phyloP scores from a whole-genome alignment of 2,797 vertebrate genomes.

The Malurus splendens region DNA sequence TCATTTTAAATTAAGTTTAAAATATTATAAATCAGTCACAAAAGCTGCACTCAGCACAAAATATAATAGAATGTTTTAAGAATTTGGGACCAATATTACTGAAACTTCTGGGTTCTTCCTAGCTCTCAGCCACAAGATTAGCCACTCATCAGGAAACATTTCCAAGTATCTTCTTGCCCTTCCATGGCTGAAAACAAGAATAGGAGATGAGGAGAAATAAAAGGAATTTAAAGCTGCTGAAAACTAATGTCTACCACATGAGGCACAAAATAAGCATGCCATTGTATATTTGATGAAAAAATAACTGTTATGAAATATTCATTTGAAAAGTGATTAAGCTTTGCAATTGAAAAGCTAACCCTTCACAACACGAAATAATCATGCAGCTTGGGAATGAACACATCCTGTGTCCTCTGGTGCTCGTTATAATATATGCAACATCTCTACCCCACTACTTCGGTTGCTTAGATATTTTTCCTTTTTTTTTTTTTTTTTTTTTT shows the following conservation, averaged over 20 bases:
- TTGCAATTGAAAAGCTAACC: constrained; percentile 70
- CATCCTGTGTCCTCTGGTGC: constrained; percentile 64
- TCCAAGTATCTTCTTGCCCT: constrained; percentile 35
- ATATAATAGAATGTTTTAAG: constrained; percentile 14
- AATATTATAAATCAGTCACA: constrained; percentile 7
- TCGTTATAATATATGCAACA: constrained; percentile 69
- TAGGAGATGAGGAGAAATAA: constrained; percentile 29
- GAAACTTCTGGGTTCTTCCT: not conserved
- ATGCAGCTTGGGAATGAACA: constrained; percentile 67
- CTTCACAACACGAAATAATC: constrained; percentile 70
- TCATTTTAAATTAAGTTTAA: constrained; percentile 5
- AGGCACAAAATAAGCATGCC: constrained; percentile 54
- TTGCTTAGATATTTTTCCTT: constrained; percentile 32
- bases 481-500: not conserved
- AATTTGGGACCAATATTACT: not conserved
- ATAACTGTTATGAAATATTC: constrained; percentile 74
- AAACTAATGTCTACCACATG: constrained; percentile 53
- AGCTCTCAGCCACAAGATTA: constrained; percentile 15
- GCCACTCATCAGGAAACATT: constrained; percentile 38
- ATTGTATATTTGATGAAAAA: constrained; percentile 67
- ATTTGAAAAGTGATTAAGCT: constrained; percentile 77
- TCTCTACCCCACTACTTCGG: constrained; percentile 44
- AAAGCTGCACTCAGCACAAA: not conserved
- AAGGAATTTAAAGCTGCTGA: constrained; percentile 60
- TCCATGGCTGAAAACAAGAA: constrained; percentile 37